A percentile compares a stretch with the other conserved stretches of the same genome.
Evolutionary conservation across 2,888 invertebrate species (phyloP).

Genomic region (Thymelicus lineola): DNA sequence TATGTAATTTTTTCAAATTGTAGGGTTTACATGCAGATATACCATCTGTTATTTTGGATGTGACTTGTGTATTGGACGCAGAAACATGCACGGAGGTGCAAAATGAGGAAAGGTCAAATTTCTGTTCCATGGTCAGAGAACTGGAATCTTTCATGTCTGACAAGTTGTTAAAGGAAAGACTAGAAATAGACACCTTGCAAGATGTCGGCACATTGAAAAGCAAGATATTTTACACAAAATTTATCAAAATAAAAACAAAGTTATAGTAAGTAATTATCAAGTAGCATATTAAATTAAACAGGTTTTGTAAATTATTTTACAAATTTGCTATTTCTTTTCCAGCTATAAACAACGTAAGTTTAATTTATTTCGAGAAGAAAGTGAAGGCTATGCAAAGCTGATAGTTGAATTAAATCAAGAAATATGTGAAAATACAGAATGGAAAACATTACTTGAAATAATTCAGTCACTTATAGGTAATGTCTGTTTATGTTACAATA

Average conservation of each 20-base stretch:
- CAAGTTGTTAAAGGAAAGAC: slow-evolving; percentile 94
- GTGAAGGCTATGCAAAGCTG: slow-evolving; percentile 99
- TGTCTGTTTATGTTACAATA: not conserved
- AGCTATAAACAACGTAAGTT: slow-evolving; percentile 99
- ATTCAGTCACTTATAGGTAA: slow-evolving; percentile 97
- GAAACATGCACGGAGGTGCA: slow-evolving; percentile 90
- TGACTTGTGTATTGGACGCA: slow-evolving; percentile 93
- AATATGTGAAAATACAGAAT: slow-evolving; percentile 86
- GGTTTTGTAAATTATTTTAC: not conserved
- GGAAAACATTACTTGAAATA: slow-evolving; percentile 91
- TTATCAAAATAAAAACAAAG: slow-evolving; percentile 99
- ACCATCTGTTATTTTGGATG: slow-evolving; percentile 93
- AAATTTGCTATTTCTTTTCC: slow-evolving; percentile 57
- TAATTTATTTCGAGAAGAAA: slow-evolving; percentile 99
- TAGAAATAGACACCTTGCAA: slow-evolving; percentile 97
- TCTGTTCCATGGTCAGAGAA: slow-evolving; percentile 91
- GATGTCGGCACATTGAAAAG: slow-evolving; percentile 96
- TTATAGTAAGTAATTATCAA: slow-evolving; percentile 92
- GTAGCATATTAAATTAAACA: slow-evolving; percentile 1
- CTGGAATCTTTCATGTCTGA: slow-evolving; percentile 94
- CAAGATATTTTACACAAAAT: slow-evolving; percentile 96
- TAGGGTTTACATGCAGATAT: slow-evolving; percentile 92
- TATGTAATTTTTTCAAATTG: slow-evolving; percentile 56
- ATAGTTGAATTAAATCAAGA: slow-evolving; percentile 97
- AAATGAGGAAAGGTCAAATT: slow-evolving; percentile 90